Conservation (phyloP, 2,797 vertebrate species). For the Catostomus latipinnis region DNA sequence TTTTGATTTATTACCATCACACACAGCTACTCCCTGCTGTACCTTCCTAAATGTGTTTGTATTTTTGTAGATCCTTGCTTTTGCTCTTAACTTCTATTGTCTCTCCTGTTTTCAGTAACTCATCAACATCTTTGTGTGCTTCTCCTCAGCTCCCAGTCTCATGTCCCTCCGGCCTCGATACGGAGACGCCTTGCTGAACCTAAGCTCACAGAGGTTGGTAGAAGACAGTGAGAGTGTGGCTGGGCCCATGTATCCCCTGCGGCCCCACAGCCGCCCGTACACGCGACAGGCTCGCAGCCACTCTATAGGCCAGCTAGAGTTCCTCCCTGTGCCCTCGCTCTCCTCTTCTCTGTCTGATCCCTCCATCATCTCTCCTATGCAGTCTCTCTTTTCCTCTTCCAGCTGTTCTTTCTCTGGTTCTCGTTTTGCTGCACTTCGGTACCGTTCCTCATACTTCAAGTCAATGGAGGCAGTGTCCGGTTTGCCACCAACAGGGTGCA, state of each 20-base stretch:
- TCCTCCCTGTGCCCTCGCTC: conserved; percentile 71
- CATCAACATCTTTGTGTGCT: conserved; percentile 13
- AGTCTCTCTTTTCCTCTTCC: conserved; percentile 35
- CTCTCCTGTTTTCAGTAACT: not conserved
- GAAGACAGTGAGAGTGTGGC: conserved; percentile 69
- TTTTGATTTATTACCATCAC: not conserved
- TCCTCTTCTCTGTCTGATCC: conserved; percentile 74
- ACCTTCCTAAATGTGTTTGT: conserved; percentile 2
- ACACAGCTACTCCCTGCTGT: conserved; percentile 3
- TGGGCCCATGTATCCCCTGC: conserved; percentile 2
- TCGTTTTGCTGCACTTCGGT: conserved; percentile 60
- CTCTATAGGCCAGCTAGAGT: conserved; percentile 82
- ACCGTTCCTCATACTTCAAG: conserved; percentile 62
- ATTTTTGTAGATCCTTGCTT: not conserved
- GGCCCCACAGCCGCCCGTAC: conserved; percentile 67
- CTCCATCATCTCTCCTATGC: conserved; percentile 58
- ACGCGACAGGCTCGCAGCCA: conserved; percentile 83
- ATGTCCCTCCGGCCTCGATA: conserved; percentile 83
- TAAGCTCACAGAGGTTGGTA: conserved; percentile 94
- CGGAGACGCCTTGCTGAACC: conserved; percentile 78
- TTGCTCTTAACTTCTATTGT: not conserved
- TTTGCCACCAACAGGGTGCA: conserved; percentile 61
- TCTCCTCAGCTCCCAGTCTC: conserved; percentile 81
- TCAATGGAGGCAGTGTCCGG: conserved; percentile 56
- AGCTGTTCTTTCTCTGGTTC: conserved; percentile 45